These are phyloP conservation scores for Leptinotarsa defecta DNA, from an alignment of 1,140 invertebrate species.

Conservation along the genomic window DNA sequence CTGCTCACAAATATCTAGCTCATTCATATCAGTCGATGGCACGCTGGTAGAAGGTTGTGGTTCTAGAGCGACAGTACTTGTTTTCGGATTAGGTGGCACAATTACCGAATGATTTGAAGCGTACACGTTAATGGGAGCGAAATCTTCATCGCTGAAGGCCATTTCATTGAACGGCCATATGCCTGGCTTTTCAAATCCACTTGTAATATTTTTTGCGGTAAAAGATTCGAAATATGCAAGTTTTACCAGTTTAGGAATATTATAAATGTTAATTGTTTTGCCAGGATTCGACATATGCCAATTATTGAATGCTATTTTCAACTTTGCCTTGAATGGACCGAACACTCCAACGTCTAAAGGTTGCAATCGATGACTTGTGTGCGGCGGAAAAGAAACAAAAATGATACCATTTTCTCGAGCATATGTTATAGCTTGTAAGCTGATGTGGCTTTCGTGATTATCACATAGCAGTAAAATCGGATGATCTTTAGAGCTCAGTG, in stretches of 20 bases:
- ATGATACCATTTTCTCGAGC: slow-evolving; percentile 51
- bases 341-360: slow-evolving; percentile 53
- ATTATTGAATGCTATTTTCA: slow-evolving; percentile 54
- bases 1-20: slow-evolving; percentile 7
- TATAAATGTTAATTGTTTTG: slow-evolving; percentile 49
- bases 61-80: slow-evolving; percentile 31
- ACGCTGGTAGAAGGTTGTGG: slow-evolving; percentile 29
- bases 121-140: slow-evolving; percentile 26
- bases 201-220: slow-evolving; percentile 35
- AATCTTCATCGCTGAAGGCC: slow-evolving; percentile 34
- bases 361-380: slow-evolving; percentile 55
- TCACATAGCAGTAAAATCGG: slow-evolving; percentile 37
- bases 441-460: slow-evolving; percentile 45
- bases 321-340: slow-evolving; percentile 48
- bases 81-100: slow-evolving; percentile 31
- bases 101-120: slow-evolving; percentile 19
- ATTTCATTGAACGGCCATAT: slow-evolving; percentile 32
- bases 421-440: slow-evolving; percentile 39
- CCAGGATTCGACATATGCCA: slow-evolving; percentile 44
- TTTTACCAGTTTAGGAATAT: slow-evolving; percentile 41
- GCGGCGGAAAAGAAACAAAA: slow-evolving; percentile 50
- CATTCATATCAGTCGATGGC: slow-evolving; percentile 35
- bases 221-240: slow-evolving; percentile 34
- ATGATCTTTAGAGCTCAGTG: slow-evolving; percentile 12
- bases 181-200: slow-evolving; percentile 28